Percentiles rank a stretch among this genome's conserved stretches.
Conservation (phyloP, 2,888 invertebrate species). For the Hedychridium roseum region DNA sequence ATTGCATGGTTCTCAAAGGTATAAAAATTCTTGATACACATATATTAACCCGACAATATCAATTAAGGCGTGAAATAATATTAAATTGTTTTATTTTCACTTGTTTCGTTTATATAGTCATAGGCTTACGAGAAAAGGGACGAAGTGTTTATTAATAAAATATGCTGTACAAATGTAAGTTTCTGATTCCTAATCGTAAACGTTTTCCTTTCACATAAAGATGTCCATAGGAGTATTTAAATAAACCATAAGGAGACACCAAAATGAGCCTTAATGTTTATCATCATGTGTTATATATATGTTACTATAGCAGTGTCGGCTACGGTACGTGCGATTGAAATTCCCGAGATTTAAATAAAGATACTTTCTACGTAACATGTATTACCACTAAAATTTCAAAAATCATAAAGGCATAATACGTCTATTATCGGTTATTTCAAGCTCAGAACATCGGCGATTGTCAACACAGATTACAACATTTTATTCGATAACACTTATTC, state of each 20-base stretch:
- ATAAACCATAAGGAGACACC: neutral
- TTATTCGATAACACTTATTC: constrained; percentile 52
- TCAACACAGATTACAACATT: constrained; percentile 57
- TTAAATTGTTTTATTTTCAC: too few relatives aligned
- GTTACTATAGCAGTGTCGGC: too few relatives aligned
- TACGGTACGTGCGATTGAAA: too few relatives aligned
- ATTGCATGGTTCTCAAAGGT: constrained; percentile 5
- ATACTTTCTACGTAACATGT: too few relatives aligned
- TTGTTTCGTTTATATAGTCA: too few relatives aligned
- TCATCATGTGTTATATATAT: constrained; percentile 10
- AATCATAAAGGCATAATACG: constrained; percentile 40
- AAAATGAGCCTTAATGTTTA: constrained; percentile 5
- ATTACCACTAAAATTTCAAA: constrained; percentile 28
- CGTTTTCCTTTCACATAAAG: neutral
- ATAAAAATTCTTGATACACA: constrained; percentile 7
- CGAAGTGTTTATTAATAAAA: constrained; percentile 6
- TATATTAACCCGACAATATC: too few relatives aligned
- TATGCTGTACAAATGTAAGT: constrained; percentile 22
- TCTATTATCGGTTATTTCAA: constrained; percentile 40
- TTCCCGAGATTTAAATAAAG: too few relatives aligned
- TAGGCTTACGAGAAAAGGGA: constrained; percentile 1
- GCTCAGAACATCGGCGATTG: constrained; percentile 56
- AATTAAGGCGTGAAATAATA: too few relatives aligned
- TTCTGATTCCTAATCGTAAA: constrained; percentile 25
- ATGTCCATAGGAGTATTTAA: neutral